Conservation (phyloP, 1,140 invertebrate genomes). For the Penaeus indicus region DNA sequence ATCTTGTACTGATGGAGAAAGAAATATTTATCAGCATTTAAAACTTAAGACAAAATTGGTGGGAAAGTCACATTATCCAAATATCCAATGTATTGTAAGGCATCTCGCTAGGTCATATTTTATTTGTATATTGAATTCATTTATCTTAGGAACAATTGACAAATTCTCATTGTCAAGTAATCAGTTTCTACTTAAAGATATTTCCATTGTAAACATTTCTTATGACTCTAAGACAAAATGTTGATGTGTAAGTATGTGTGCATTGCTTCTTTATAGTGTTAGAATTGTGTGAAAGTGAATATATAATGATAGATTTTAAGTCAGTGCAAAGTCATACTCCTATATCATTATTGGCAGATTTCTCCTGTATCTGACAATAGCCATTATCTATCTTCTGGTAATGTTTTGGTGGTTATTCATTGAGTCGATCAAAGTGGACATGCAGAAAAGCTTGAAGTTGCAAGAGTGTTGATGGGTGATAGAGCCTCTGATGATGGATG, state of each 20-base stretch:
- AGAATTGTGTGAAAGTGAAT: conserved; percentile 61
- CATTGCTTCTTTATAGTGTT: conserved; percentile 62
- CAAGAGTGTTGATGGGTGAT: too few relatives aligned
- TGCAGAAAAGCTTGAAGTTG: too few relatives aligned
- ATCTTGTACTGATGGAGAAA: too few relatives aligned
- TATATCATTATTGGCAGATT: conserved; percentile 55
- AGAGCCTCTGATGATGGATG: too few relatives aligned
- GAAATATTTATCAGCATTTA: conserved; percentile 24
- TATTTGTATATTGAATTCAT: conserved; percentile 63
- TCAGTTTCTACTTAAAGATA: conserved; percentile 56
- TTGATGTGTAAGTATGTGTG: conserved; percentile 63
- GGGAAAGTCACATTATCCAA: conserved; percentile 53
- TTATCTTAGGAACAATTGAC: conserved; percentile 58
- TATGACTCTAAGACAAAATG: conserved; percentile 60
- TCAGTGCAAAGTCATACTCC: conserved; percentile 52
- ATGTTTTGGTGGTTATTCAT: conserved; percentile 18
- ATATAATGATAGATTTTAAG: conserved; percentile 50
- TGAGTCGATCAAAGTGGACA: too few relatives aligned
- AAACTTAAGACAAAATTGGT: conserved; percentile 51
- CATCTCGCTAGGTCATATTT: conserved; percentile 58
- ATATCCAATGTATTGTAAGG: conserved; percentile 58
- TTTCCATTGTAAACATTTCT: conserved; percentile 59
- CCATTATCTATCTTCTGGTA: conserved; percentile 42
- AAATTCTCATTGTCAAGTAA: conserved; percentile 59
- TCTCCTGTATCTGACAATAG: conserved; percentile 58